Evolutionary conservation across 2,888 invertebrate species (phyloP).

Genomic region (Latrodectus hesperus): DNA sequence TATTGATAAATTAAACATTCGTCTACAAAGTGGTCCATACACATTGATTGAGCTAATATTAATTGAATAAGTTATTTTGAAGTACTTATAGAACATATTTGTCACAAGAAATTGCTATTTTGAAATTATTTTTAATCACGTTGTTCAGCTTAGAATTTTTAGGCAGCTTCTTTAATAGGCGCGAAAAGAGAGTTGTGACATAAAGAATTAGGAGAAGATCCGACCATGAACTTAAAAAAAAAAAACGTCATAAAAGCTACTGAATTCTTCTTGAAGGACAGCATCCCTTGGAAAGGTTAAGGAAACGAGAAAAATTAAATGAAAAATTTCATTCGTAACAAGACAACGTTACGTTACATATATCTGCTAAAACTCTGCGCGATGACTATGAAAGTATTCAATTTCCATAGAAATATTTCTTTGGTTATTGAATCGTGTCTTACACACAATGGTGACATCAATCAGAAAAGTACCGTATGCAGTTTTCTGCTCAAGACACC

Average conservation of each 20-base stretch:
- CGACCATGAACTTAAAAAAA: conserved; percentile 16
- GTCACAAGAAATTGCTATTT: too few species aligned
- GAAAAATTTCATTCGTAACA: background rate
- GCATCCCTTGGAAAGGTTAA: background rate
- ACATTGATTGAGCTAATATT: too few species aligned
- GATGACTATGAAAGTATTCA: conserved; percentile 21
- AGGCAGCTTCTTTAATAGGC: too few species aligned
- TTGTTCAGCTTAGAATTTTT: too few species aligned
- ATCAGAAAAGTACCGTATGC: background rate
- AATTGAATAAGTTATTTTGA: too few species aligned
- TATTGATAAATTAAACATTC: too few species aligned
- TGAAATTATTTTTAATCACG: too few species aligned
- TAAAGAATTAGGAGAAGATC: conserved; percentile 4
- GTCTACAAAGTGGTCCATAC: too few species aligned
- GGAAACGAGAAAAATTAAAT: background rate
- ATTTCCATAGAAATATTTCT: conserved; percentile 24
- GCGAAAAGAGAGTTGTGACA: too few species aligned
- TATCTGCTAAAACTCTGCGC: conserved; percentile 13
- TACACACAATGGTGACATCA: conserved; percentile 11
- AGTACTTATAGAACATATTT: too few species aligned
- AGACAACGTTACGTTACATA: conserved; percentile 5
- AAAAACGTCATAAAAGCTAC: background rate
- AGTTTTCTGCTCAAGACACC: background rate
- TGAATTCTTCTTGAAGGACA: background rate
- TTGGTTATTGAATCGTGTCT: conserved; percentile 47